phyloP scores from a whole-genome alignment of 2,113 vertebrate species.

The Serilophus lunatus region DNA sequence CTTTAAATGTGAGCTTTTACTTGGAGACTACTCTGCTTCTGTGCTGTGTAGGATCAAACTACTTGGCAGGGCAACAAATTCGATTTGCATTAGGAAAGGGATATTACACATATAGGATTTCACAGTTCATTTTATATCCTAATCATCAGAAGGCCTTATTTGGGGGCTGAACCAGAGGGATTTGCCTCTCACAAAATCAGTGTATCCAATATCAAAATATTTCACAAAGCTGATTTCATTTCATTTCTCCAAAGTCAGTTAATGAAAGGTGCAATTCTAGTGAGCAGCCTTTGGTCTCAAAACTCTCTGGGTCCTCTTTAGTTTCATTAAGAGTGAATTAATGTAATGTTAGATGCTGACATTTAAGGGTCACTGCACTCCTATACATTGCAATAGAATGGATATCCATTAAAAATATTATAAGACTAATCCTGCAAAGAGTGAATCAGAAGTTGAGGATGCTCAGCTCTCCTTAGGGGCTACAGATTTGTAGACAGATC shows the following conservation, averaged over 20 bases:
- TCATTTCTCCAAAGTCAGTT: conserved; percentile 27
- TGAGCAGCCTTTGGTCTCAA: conserved; percentile 1
- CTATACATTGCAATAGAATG: background rate
- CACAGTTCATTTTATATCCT: conserved; percentile 54
- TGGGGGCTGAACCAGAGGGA: conserved; percentile 20
- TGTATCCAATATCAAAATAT: conserved; percentile 59
- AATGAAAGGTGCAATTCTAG: conserved; percentile 52
- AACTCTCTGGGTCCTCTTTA: conserved; percentile 8
- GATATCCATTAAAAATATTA: conserved; percentile 43
- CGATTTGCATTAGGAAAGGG: conserved; percentile 37
- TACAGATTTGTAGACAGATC: background rate
- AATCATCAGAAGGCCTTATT: conserved; percentile 32
- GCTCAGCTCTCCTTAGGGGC: background rate
- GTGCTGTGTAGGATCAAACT: conserved; percentile 4
- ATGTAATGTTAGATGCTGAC: conserved; percentile 55
- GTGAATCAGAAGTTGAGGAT: conserved; percentile 5
- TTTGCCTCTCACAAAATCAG: conserved; percentile 11
- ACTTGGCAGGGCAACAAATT: conserved; percentile 31
- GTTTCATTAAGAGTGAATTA: conserved; percentile 51
- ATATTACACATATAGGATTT: conserved; percentile 43
- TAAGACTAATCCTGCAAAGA: background rate
- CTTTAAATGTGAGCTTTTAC: background rate
- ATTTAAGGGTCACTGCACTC: conserved; percentile 58
- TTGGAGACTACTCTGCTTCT: background rate
- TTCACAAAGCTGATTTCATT: conserved; percentile 49